phyloP scores from a whole-genome alignment of 2,797 vertebrate species.

The Xyrichtys novacula region DNA sequence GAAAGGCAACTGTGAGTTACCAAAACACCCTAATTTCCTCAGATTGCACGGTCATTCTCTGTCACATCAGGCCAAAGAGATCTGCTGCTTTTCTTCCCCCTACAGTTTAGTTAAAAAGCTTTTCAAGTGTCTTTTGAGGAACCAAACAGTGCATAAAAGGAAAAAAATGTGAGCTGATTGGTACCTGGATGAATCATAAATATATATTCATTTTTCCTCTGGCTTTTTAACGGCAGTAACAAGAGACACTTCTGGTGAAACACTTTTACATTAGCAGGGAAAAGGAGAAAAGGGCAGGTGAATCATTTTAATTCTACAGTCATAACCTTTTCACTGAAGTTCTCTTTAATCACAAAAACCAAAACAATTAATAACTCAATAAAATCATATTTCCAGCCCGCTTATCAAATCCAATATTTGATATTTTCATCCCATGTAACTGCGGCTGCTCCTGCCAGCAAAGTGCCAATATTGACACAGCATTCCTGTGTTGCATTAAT shows the following conservation, averaged over 20 bases:
- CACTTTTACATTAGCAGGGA: not conserved
- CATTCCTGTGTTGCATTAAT: slow-evolving; percentile 40
- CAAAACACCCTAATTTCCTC: too few relatives aligned
- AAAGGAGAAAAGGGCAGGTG: not conserved
- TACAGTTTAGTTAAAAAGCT: not conserved
- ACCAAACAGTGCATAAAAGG: too few relatives aligned
- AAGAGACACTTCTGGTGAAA: not conserved
- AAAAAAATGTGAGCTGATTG: not conserved
- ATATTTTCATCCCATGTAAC: slow-evolving; percentile 18
- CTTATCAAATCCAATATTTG: slow-evolving; percentile 22
- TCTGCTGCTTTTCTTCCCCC: not conserved
- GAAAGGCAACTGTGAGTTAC: not conserved
- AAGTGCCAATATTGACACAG: slow-evolving; percentile 55
- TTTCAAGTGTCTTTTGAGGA: too few relatives aligned
- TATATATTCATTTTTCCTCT: too few relatives aligned
- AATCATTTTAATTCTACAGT: slow-evolving; percentile 2
- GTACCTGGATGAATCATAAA: not conserved
- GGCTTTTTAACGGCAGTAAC: not conserved
- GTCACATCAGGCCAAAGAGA: not conserved
- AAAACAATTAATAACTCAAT: slow-evolving; percentile 1
- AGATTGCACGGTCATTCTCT: not conserved
- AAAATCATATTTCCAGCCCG: slow-evolving; percentile 9
- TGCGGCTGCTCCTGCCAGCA: slow-evolving; percentile 33
- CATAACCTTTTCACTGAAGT: not conserved
- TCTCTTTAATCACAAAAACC: slow-evolving; percentile 4